Base-by-base conservation (phyloP, 1,140 invertebrate species). In the Brachionus calyciflorus region DNA sequence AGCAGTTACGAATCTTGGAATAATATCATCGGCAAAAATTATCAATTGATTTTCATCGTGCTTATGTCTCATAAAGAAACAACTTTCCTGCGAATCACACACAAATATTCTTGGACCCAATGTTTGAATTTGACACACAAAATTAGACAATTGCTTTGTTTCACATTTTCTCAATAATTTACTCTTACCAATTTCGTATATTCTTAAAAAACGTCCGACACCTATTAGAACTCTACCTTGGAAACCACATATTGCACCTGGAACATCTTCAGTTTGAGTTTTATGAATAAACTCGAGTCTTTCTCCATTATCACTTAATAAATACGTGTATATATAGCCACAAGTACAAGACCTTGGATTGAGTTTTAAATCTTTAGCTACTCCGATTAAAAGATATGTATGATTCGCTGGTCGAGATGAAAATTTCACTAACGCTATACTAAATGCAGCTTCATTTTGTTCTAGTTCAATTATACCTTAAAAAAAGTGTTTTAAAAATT, bases 141-240 rank as follows among this genome's bases (percentile, higher is more conserved):
- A 89, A 82, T 98, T 94, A 12, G 96, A 94, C 85, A 99, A 91
- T 85, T 97, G 90, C 87, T 96, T 95, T 85, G 99, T 99, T 86
- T 99, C 97, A 87, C 96, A 99, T 86, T 99, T 99, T 44, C 94
- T 87, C 4, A 99, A 84, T 33, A 99, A 83, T 84, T 99, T 98
- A 83, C 96, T 95, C 81, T 95, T 96, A 46, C 96, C 97, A 81
- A 98, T 89, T 80, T 99, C 96, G 83, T 99, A 99, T 4, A 99
- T 88, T 75, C 96, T 86, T 5, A 99, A 84, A 85, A 93, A 91
- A 76, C 90, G 89, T 1, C 97, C 96, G 12, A 98, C 92, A 0
- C 95, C 94, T 1, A 96, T 91, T 1, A 99, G 82, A 1, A 96
- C 88, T 77, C 91, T 88, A 0, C 96, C 96, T 82, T 97, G 94